Percentiles rank a stretch among this genome's conserved stretches.
Conservation (phyloP, 2,888 invertebrate genomes). For the Eilema caniola region DNA sequence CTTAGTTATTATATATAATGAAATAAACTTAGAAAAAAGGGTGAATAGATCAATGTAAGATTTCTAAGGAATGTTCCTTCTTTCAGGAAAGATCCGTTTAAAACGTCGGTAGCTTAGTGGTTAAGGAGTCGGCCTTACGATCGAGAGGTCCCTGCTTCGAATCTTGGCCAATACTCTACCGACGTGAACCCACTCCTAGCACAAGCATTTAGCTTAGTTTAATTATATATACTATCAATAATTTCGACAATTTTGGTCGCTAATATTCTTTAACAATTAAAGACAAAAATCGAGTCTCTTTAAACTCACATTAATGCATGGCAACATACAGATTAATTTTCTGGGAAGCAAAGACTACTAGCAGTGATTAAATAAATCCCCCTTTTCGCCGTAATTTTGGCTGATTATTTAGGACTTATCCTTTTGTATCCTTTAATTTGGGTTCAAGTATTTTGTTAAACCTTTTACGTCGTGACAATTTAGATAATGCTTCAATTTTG, state of each 20-base stretch:
- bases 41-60: no score
- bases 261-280: no score
- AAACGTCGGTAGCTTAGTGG: no score
- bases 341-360: not conserved
- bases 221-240: no score
- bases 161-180: no score
- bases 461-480: not conserved
- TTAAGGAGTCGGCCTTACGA: no score
- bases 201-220: no score
- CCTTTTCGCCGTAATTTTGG: not conserved
- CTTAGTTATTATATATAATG: not conserved
- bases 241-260: no score
- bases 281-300: not conserved
- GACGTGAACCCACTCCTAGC: no score
- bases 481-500: not conserved
- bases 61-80: not conserved
- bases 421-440: not conserved
- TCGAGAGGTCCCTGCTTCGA: no score
- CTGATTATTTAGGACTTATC: not conserved
- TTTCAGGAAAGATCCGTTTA: not conserved
- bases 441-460: not conserved
- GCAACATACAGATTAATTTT: constrained; percentile 4
- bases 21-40: no score
- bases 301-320: not conserved
- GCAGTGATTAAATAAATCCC: constrained; percentile 5